Base-by-base conservation (phyloP, 2,113 vertebrate genomes). In the Dolichotis patagonum region DNA sequence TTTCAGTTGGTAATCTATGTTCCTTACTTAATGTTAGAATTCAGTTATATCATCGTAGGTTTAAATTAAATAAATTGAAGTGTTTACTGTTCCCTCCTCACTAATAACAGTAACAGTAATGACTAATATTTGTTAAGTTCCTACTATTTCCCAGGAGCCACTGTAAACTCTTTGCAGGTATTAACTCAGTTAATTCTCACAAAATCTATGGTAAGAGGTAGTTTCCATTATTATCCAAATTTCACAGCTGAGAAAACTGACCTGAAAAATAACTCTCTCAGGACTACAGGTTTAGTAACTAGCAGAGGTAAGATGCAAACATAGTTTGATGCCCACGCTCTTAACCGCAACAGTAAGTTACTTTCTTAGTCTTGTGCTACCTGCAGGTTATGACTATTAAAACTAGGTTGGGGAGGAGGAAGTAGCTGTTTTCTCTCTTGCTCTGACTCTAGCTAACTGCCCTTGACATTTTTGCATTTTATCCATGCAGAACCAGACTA, bases 401-500 rank as follows among this genome's bases (percentile, higher is more conserved):
- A 95, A 26, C 12, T n/a, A 14, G 41, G 4, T 46, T 28, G 22
- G 19, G 35, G 10, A 4, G 13, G 71, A 86, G 96, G 97, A 97
- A 97, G 92, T 88, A 97, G 92, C 97, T 97, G 97, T 97, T 97
- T 96, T 97, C 87, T 97, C 90, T 85, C 75, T 97, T 92, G 90
- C 60, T 89, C 73, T 87, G 86, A 94, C 96, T 90, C 77, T 80
- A 92, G 38, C 90, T 95, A 97, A 93, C 95, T 92, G 84, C 56
- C 90, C 69, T 92, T 96, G 32, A 92, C 65, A 54, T 86, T 89
- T 97, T 97, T 97, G 96, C 96, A 97, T 97, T 98, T 96, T 97
- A 96, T 96, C 94, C 96, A 97, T 96, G 95, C 97, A 96, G 94
- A 97, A 97, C 94, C 96, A 89, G 92, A 52, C 60, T 95, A 92